Conservation (phyloP, 2,797 vertebrate species). For the Harpagifer antarcticus region DNA sequence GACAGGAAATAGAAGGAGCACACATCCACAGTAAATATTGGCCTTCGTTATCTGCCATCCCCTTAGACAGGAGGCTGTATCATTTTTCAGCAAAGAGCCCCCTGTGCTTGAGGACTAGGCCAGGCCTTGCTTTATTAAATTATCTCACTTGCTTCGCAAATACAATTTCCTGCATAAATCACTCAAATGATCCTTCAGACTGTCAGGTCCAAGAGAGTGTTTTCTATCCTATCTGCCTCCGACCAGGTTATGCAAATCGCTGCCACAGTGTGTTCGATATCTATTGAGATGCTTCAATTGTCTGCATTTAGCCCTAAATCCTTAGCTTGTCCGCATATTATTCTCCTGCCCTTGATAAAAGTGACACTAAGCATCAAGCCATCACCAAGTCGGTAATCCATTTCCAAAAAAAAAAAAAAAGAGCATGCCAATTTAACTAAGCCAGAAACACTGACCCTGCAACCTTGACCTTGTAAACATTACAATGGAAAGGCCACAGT, state of each 20-base stretch:
- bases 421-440: conserved; percentile 82
- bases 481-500: conserved; percentile 68
- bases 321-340: conserved; percentile 75
- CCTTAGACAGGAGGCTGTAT: conserved; percentile 75
- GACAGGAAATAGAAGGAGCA: conserved; percentile 82
- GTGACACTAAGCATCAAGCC: conserved; percentile 81
- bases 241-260: conserved; percentile 84
- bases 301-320: conserved; percentile 79
- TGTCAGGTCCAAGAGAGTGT: conserved; percentile 80
- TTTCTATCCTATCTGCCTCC: conserved; percentile 83
- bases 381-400: conserved; percentile 81
- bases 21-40: conserved; percentile 83
- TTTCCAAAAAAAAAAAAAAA: conserved; percentile 71
- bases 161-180: conserved; percentile 88
- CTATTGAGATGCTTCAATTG: conserved; percentile 81
- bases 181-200: conserved; percentile 86
- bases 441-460: conserved; percentile 79
- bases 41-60: conserved; percentile 80
- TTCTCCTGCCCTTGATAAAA: conserved; percentile 81
- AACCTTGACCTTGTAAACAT: conserved; percentile 86
- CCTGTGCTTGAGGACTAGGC: conserved; percentile 79
- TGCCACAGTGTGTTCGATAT: conserved; percentile 75
- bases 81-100: conserved; percentile 83
- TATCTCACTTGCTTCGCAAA: conserved; percentile 85
- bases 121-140: conserved; percentile 86